Percentiles rank a stretch among this genome's conserved stretches.
These are phyloP conservation scores for Alaudala cheleensis DNA, from an alignment of 2,113 vertebrate genomes.

Conservation along the genomic window DNA sequence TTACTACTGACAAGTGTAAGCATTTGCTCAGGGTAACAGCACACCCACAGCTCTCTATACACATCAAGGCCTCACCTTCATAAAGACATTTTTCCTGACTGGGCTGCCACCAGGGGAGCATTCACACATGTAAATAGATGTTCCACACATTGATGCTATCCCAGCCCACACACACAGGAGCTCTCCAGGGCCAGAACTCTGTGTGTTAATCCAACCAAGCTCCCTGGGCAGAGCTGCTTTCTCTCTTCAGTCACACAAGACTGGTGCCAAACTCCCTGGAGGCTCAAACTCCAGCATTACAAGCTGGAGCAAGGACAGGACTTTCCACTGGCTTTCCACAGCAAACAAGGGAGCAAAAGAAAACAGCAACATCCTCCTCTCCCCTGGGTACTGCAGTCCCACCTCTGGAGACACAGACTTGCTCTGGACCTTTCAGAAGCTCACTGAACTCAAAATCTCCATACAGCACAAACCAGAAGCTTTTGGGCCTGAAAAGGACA, in stretches of 20 bases:
- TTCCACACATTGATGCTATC: neutral
- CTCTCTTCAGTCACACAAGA: neutral
- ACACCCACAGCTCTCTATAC: neutral
- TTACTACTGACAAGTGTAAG: neutral
- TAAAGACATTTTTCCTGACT: neutral
- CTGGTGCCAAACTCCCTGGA: neutral
- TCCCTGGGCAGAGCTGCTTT: neutral
- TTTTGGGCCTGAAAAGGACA: neutral
- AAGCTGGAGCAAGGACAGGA: neutral
- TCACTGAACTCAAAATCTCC: neutral
- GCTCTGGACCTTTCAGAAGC: neutral
- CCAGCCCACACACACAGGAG: neutral
- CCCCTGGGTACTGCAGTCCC: neutral
- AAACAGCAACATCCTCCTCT: accelerated
- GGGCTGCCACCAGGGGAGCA: neutral
- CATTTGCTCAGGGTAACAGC: neutral
- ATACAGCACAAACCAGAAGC: accelerated
- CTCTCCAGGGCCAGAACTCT: neutral
- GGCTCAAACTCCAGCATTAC: neutral
- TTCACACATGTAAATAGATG: accelerated
- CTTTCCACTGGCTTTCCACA: neutral
- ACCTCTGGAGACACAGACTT: neutral
- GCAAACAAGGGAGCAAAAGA: neutral
- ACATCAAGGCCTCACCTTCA: neutral
- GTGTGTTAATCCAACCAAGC: neutral